These are phyloP conservation scores for Dioctria linearis DNA, from an alignment of 2,888 invertebrate species.

Conservation along the genomic window DNA sequence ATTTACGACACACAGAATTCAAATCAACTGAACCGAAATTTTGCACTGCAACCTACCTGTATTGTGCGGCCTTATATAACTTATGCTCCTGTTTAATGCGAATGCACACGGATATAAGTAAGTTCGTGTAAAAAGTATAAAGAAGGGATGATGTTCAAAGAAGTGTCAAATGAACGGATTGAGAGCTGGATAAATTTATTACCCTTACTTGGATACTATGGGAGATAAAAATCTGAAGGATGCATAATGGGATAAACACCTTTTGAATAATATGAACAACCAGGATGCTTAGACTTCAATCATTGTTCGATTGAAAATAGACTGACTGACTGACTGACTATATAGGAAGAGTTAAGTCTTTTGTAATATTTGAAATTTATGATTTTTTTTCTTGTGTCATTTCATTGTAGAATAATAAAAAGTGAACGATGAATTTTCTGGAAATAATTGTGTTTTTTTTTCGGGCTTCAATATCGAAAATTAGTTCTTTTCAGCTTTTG, in stretches of 20 bases:
- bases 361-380: too few species aligned
- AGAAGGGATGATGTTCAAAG: conserved; percentile 1
- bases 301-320: too few species aligned
- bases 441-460: too few species aligned
- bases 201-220: conserved; percentile 21
- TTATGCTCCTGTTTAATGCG: too few species aligned
- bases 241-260: conserved; percentile 66
- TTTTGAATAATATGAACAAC: conserved; percentile 59
- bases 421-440: too few species aligned
- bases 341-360: too few species aligned
- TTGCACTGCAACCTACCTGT: conserved; percentile 21
- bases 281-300: neutral
- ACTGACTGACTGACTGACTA: too few species aligned
- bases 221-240: conserved; percentile 62
- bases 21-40: conserved; percentile 44
- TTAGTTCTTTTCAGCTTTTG: too few species aligned
- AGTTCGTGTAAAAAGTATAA: neutral
- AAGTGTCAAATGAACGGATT: conserved; percentile 23
- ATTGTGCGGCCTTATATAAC: too few species aligned
- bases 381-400: too few species aligned
- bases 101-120: neutral
- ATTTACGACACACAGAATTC: conserved; percentile 20
- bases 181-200: conserved; percentile 50
- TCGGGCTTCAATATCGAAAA: too few species aligned
- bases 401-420: too few species aligned